These are phyloP conservation scores for Eclectus roratus DNA, from an alignment of 2,113 vertebrate species.

Conservation along the genomic window DNA sequence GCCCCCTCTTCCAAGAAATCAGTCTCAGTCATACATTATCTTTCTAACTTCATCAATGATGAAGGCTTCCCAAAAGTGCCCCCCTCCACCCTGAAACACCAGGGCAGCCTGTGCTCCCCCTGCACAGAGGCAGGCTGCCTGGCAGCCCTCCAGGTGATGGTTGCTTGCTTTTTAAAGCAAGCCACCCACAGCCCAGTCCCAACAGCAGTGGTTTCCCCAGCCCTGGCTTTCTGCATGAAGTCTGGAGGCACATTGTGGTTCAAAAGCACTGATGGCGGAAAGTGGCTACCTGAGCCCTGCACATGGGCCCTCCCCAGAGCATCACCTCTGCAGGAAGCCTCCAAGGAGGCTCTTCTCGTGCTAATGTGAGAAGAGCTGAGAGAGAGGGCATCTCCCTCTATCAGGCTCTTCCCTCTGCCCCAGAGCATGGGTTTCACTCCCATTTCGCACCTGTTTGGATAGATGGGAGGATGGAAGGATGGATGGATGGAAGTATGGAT, in stretches of 20 bases:
- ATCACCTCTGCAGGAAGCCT: not conserved
- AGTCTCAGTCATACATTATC: not conserved
- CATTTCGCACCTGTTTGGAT: fast-evolving
- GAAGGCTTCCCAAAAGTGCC: not conserved
- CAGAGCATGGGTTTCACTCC: not conserved
- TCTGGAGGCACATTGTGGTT: not conserved
- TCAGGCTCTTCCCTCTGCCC: not conserved
- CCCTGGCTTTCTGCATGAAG: not conserved
- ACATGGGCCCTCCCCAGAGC: not conserved
- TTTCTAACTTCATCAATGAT: not conserved
- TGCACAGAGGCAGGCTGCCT: not conserved
- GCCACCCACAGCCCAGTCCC: not conserved
- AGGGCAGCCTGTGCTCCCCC: not conserved
- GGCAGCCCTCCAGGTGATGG: slow-evolving; percentile 6
- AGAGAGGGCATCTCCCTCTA: not conserved
- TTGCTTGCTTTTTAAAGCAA: slow-evolving; percentile 28
- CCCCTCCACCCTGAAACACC: not conserved
- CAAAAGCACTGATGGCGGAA: fast-evolving
- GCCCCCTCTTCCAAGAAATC: not conserved
- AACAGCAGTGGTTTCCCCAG: not conserved
- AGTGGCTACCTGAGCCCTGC: not conserved
- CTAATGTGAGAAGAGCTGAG: not conserved
- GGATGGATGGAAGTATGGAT: not conserved
- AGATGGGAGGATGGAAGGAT: not conserved
- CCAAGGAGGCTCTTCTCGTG: not conserved